Evolutionary conservation across 2,888 invertebrate species (phyloP).

Genomic region (Pyrrhopygopsis socrates): DNA sequence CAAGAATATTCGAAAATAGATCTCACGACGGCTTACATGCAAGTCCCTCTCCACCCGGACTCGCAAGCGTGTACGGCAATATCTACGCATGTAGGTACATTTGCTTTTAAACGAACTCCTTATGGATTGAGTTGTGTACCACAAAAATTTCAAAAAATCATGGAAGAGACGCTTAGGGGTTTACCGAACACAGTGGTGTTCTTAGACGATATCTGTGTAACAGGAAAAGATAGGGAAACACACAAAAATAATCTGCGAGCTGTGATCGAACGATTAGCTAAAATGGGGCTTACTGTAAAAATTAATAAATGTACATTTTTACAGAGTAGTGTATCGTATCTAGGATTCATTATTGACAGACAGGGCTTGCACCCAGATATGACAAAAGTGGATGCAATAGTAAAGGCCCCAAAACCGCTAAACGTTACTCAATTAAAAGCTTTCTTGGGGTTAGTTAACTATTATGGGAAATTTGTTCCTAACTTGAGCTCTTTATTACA

Average conservation of each 20-base stretch:
- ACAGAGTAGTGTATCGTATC: background rate
- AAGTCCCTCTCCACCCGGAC: constrained; percentile 34
- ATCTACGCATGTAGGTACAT: constrained; percentile 63
- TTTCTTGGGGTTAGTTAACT: constrained; percentile 75
- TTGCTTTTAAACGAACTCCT: constrained; percentile 73
- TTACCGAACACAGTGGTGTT: constrained; percentile 60
- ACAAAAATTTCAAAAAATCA: constrained; percentile 77
- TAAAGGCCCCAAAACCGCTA: constrained; percentile 54
- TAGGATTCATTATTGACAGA: constrained; percentile 1
- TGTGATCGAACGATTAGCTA: constrained; percentile 68
- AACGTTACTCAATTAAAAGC: constrained; percentile 67
- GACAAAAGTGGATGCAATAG: background rate
- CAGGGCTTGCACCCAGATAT: background rate
- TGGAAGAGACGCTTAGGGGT: constrained; percentile 62
- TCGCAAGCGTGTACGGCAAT: constrained; percentile 63
- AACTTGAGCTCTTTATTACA: constrained; percentile 62
- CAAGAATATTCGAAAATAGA: constrained; percentile 45
- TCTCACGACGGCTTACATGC: constrained; percentile 16
- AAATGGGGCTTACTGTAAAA: constrained; percentile 66
- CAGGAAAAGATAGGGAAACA: constrained; percentile 36
- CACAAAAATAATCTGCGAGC: constrained; percentile 73
- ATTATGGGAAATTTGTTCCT: constrained; percentile 75
- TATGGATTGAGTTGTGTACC: constrained; percentile 77
- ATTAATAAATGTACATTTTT: constrained; percentile 3
- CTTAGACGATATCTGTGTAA: constrained; percentile 67